Percentiles rank a stretch among this genome's conserved stretches.
Conservation (phyloP, 2,113 vertebrate species). For the Limanda limanda region DNA sequence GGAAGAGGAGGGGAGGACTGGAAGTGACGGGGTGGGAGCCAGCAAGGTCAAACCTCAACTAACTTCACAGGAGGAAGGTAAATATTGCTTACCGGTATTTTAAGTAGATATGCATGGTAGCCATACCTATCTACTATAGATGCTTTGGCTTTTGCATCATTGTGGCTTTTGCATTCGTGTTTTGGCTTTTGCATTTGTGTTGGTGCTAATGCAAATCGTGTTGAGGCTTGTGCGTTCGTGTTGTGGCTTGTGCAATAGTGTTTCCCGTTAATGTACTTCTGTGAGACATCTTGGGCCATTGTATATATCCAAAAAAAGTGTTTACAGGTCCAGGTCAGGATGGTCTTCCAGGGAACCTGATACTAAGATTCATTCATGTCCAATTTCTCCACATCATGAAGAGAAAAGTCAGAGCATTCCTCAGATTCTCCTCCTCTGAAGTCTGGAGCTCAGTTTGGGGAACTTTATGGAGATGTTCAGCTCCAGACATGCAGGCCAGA, state of each 20-base stretch:
- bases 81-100: background rate
- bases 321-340: constrained; percentile 26
- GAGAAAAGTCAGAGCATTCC: constrained; percentile 57
- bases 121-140: too few species aligned
- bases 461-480: constrained; percentile 62
- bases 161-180: too few species aligned
- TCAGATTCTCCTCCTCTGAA: constrained; percentile 58
- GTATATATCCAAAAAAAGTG: background rate
- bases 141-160: too few species aligned
- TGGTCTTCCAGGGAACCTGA: constrained; percentile 46
- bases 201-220: too few species aligned
- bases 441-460: constrained; percentile 56
- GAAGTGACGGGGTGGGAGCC: constrained; percentile 6
- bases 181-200: too few species aligned
- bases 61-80: constrained; percentile 46
- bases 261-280: too few species aligned
- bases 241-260: too few species aligned
- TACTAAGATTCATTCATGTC: constrained; percentile 52
- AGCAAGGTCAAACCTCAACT: constrained; percentile 10
- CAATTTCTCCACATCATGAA: constrained; percentile 50
- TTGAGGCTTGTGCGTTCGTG: too few species aligned
- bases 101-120: too few species aligned
- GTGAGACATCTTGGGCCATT: too few species aligned
- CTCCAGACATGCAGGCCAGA: constrained; percentile 37
- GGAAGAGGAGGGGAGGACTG: constrained; percentile 14